Evolutionary conservation across 23 tunicate species (phyloP).

Genomic region (Oikopleura vanhoeffeni): DNA sequence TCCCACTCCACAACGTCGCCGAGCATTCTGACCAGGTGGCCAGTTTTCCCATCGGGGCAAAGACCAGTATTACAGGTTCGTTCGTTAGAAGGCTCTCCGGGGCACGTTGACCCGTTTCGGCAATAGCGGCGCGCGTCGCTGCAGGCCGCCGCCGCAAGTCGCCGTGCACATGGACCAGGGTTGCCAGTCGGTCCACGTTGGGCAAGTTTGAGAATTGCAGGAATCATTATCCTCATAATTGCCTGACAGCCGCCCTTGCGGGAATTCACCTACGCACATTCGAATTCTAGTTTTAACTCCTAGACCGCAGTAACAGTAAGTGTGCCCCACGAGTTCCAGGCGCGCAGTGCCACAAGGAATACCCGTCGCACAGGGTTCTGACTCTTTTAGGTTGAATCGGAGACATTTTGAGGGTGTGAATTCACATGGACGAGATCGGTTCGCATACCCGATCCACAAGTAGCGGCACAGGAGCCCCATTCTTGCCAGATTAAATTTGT

Average conservation of each 20-base stretch:
- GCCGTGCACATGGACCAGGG: neutral
- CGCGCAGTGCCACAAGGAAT: neutral
- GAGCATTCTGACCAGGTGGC: neutral
- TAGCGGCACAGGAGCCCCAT: neutral
- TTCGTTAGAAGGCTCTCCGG: neutral
- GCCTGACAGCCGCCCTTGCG: neutral
- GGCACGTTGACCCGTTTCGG: neutral
- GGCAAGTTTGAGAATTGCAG: neutral
- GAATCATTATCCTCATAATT: neutral
- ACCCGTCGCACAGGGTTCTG: neutral
- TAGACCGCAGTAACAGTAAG: neutral
- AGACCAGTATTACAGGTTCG: neutral
- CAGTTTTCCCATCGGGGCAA: neutral
- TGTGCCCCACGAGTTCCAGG: neutral
- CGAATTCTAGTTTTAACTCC: constrained; percentile 6
- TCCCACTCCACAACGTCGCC: neutral
- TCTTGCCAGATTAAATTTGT: neutral
- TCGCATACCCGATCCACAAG: neutral
- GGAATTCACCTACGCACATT: neutral
- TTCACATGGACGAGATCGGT: neutral
- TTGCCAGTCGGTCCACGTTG: neutral
- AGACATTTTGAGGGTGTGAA: neutral
- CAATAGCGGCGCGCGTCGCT: neutral
- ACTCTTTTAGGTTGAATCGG: neutral
- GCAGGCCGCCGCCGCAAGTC: constrained; percentile 1